Base-by-base conservation (phyloP, 2,113 vertebrate genomes). In the Vicugna pacos region DNA sequence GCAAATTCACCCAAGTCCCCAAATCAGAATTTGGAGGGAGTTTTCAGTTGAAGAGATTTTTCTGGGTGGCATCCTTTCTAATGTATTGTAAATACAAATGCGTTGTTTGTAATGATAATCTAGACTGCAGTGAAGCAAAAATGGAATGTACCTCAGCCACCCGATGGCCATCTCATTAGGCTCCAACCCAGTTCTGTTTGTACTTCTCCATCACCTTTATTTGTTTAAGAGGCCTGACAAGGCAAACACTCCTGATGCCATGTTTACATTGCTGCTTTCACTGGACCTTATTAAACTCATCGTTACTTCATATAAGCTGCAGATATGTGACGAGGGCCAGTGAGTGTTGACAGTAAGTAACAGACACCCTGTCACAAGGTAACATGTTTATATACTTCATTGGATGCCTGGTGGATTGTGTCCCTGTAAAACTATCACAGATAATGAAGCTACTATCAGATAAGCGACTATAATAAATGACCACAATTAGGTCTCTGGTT, bases 141-240 rank as follows among this genome's bases (percentile, higher is more conserved):
- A 8, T 60, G 93, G 35, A 94, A 89, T 87, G 28, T 84, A 76
- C 95, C 69, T 95, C 69, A 46, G 73, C 12, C 0, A 19, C 2
- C 0, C 95, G 60, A 93, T 73, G 92, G 95, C 42, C 97, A 56
- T 56, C 65, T 0, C 91, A 50, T 64, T 0, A 95, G 98, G 89
- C 92, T 94, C 96, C 62, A 20, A 72, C 95, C 98, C 85, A 90
- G 97, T 10, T 65, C 91, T 98, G 98, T 98, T 97, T 98, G 98
- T 98, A 91, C 98, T 97, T 97, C 98, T 98, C 97, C 97, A 94
- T 98, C 98, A 97, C 98, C 98, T 99, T 98, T 99, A 99, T 99
- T 99, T 99, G 99, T 99, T 99, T 99, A 99, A 99, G 98, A 99
- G 99, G 98, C 98, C 98, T 98, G 98, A 98, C 98, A 99, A 99